These are phyloP conservation scores for Euura lappo DNA, from an alignment of 1,140 invertebrate genomes.

Conservation along the genomic window DNA sequence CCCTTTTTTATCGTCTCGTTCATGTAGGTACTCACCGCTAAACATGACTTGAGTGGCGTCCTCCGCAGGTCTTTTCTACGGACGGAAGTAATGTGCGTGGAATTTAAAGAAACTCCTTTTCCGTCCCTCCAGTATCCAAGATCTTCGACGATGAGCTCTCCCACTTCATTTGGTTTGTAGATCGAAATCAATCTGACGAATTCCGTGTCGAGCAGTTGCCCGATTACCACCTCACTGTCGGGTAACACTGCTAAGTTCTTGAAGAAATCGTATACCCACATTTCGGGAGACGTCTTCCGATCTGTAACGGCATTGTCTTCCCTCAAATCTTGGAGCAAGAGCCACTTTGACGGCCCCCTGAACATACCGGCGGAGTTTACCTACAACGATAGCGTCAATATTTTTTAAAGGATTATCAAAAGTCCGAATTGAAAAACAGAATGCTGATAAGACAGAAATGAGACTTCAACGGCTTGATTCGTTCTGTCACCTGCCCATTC, in stretches of 20 bases:
- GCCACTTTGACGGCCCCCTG: conserved; percentile 42
- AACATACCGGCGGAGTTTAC: conserved; percentile 36
- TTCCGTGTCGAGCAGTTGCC: conserved; percentile 11
- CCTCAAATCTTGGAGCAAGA: conserved; percentile 35
- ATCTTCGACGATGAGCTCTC: conserved; percentile 31
- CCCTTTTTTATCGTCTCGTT: background rate
- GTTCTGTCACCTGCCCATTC: too few relatives aligned
- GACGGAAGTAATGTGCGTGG: conserved; percentile 26
- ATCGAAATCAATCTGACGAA: conserved; percentile 32
- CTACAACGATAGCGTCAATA: conserved; percentile 16
- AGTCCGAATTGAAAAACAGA: too few relatives aligned
- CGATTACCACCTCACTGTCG: conserved; percentile 41
- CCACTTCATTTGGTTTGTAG: conserved; percentile 36
- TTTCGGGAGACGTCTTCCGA: background rate
- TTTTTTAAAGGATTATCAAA: too few relatives aligned
- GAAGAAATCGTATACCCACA: conserved; percentile 24
- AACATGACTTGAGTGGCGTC: conserved; percentile 39
- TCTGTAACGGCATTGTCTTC: conserved; percentile 4
- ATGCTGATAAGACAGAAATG: too few relatives aligned
- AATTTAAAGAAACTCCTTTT: conserved; percentile 25
- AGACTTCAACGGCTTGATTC: too few relatives aligned
- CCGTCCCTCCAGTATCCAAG: conserved; percentile 39
- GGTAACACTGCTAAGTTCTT: conserved; percentile 29
- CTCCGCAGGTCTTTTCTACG: conserved; percentile 36
- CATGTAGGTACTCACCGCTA: conserved; percentile 43